Percentiles rank a stretch among this genome's conserved stretches.
Conservation (phyloP, 2,797 vertebrate genomes). For the Threskiornis aethiopicus region DNA sequence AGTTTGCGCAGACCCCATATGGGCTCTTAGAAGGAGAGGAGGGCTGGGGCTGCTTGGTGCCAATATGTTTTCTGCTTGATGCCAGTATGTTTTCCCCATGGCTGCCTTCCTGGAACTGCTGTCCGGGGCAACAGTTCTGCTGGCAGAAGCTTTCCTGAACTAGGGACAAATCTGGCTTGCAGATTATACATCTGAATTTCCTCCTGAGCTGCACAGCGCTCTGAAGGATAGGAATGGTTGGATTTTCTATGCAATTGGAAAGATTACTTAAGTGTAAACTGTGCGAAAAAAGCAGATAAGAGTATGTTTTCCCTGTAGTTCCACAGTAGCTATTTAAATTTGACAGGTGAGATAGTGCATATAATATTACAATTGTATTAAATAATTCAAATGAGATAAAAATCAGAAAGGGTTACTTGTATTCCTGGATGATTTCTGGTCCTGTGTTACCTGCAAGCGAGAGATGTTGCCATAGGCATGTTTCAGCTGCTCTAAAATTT, state of each 20-base stretch:
- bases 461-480: neutral
- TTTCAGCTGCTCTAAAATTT: neutral
- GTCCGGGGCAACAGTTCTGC: neutral
- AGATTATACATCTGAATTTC: neutral
- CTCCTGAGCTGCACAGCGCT: neutral
- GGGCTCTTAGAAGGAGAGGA: neutral
- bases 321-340: neutral
- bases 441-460: neutral
- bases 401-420: neutral
- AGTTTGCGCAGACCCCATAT: neutral
- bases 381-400: neutral
- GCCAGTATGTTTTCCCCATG: neutral
- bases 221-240: neutral
- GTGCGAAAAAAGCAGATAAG: neutral
- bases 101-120: neutral
- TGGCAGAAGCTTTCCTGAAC: neutral
- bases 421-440: neutral
- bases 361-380: neutral
- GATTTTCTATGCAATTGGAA: neutral
- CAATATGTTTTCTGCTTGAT: neutral
- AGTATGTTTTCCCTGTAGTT: neutral
- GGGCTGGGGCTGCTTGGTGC: neutral
- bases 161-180: neutral
- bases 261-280: neutral
- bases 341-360: neutral